These are phyloP conservation scores for Caenorhabditis brenneri DNA, from an alignment of 1,140 invertebrate species.

Conservation along the genomic window DNA sequence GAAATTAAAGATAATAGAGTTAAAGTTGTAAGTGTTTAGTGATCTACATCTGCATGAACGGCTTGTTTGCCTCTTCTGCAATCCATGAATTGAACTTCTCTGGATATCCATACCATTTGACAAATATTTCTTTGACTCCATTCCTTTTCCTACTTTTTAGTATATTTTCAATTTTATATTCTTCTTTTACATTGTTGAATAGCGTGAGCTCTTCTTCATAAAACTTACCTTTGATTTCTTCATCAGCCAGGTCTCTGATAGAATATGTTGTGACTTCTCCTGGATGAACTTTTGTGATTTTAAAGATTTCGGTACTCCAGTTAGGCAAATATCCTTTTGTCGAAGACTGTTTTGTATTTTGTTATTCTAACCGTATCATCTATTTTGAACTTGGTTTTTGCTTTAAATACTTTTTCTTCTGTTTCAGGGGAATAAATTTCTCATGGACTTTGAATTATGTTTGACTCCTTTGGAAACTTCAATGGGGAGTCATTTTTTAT, in stretches of 20 bases:
- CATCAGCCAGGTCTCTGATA: constrained; percentile 20
- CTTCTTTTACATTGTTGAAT: constrained; percentile 41
- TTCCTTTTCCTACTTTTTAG: constrained; percentile 29
- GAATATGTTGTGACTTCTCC: background rate
- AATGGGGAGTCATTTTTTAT: constrained; percentile 62
- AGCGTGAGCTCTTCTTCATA: constrained; percentile 44
- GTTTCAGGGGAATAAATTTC: background rate
- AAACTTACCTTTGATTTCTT: constrained; percentile 51
- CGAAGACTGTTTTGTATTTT: constrained; percentile 56
- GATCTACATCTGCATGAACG: too few relatives aligned
- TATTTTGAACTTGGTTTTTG: constrained; percentile 46
- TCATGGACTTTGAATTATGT: constrained; percentile 36
- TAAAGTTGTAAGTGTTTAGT: constrained; percentile 45
- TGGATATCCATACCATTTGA: constrained; percentile 46
- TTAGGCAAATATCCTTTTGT: constrained; percentile 60
- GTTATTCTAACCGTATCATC: constrained; percentile 61
- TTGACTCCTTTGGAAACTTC: constrained; percentile 52
- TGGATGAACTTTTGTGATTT: constrained; percentile 56
- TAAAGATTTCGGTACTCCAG: constrained; percentile 62
- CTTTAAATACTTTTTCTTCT: background rate
- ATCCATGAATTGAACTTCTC: constrained; percentile 45
- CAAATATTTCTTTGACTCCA: constrained; percentile 29
- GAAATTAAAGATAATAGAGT: constrained; percentile 54
- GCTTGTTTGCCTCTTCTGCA: too few relatives aligned
- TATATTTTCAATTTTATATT: constrained; percentile 46